These are phyloP conservation scores for Bubalus kerabau DNA, from an alignment of 2,113 vertebrate genomes.

Conservation along the genomic window DNA sequence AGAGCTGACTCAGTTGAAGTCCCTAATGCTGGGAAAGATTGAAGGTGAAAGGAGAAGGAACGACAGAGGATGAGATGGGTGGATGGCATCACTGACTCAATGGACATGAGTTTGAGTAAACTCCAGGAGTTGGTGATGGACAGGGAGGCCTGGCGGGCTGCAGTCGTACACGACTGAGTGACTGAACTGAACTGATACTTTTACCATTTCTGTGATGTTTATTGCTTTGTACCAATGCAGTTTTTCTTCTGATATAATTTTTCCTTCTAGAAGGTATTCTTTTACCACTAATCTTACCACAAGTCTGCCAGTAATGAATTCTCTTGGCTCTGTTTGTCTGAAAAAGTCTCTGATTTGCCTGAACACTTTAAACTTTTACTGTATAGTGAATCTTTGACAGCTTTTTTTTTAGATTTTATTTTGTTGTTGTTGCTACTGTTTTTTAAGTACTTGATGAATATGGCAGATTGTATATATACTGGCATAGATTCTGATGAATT, in stretches of 20 bases:
- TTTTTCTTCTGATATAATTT: neutral
- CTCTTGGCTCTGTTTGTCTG: neutral
- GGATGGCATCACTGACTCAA: neutral
- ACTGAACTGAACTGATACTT: neutral
- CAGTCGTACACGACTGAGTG: rapidly evolving
- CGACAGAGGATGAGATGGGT: neutral
- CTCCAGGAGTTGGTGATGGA: neutral
- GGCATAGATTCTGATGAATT: neutral
- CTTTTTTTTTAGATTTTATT: neutral
- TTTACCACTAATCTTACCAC: neutral
- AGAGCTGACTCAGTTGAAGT: neutral
- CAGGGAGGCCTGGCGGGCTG: neutral
- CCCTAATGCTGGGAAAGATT: neutral
- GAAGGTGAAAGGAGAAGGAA: neutral
- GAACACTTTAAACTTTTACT: neutral
- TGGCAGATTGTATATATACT: neutral
- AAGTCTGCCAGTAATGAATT: neutral
- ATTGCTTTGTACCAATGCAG: neutral
- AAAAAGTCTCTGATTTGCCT: neutral
- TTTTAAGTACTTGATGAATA: neutral
- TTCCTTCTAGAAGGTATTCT: neutral
- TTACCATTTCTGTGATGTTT: neutral
- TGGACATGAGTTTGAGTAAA: neutral
- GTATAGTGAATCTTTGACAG: neutral
- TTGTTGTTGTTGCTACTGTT: neutral